phyloP scores from a whole-genome alignment of 2,113 vertebrate genomes.

The Vulpes vulpes region DNA sequence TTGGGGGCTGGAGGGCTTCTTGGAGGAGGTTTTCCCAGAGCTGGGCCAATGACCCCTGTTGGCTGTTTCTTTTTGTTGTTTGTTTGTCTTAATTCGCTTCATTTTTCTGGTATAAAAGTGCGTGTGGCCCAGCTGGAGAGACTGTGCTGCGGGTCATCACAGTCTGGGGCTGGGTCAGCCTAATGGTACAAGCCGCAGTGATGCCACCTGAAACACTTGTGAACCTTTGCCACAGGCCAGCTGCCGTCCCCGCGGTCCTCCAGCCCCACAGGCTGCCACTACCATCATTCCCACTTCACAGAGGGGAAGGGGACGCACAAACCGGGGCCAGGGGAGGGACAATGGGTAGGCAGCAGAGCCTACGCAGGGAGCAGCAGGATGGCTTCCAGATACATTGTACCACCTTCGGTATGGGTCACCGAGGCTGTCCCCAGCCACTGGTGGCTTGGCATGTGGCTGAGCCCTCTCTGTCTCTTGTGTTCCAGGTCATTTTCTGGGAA shows the following conservation, averaged over 20 bases:
- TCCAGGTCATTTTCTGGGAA: constrained; percentile 98
- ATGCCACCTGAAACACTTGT: not conserved
- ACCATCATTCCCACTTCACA: not conserved
- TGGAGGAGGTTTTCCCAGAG: not conserved
- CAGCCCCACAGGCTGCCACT: not conserved
- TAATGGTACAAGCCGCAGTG: not conserved
- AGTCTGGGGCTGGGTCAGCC: not conserved
- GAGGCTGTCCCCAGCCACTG: not conserved
- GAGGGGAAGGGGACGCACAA: not conserved
- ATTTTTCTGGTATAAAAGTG: not conserved
- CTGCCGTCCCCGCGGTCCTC: not conserved
- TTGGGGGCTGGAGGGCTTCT: not conserved
- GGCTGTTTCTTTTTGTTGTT: not conserved
- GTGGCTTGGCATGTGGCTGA: not conserved
- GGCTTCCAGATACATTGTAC: not conserved
- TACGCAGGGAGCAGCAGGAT: not conserved
- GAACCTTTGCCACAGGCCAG: not conserved
- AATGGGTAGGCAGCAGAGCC: not conserved
- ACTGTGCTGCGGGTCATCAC: not conserved
- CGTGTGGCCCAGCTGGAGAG: not conserved
- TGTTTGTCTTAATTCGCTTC: not conserved
- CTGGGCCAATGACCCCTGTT: not conserved
- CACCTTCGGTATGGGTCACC: not conserved
- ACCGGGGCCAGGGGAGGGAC: not conserved
- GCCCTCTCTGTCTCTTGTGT: constrained; percentile 68